Evolutionary conservation across 2,797 vertebrate species (phyloP).

Genomic region (Adrianichthys oophorus): DNA sequence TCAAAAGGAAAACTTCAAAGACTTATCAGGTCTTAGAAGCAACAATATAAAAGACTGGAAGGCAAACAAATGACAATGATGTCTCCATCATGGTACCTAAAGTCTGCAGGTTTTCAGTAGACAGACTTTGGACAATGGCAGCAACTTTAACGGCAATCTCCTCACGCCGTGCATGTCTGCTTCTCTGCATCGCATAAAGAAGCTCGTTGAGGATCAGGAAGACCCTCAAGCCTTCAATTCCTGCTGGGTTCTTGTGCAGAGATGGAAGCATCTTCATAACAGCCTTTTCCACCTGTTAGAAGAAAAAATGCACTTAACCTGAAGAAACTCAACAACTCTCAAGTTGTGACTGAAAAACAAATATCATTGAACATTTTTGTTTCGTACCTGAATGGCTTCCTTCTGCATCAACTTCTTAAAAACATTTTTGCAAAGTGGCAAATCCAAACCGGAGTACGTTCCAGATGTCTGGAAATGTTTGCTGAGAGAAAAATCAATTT

Average conservation of each 20-base stretch:
- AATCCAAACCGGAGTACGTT: constrained; percentile 55
- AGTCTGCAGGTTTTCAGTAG: constrained; percentile 37
- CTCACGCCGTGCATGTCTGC: constrained; percentile 8
- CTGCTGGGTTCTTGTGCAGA: constrained; percentile 38
- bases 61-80: background rate
- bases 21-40: no score
- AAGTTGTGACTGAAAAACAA: no score
- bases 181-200: constrained; percentile 30
- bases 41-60: no score
- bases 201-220: constrained; percentile 76
- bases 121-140: constrained; percentile 43
- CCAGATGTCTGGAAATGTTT: constrained; percentile 60
- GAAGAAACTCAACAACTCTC: background rate
- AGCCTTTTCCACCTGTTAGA: constrained; percentile 60
- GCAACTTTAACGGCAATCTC: constrained; percentile 35
- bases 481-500: constrained; percentile 24
- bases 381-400: constrained; percentile 45
- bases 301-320: background rate
- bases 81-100: constrained; percentile 57
- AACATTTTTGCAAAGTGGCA: constrained; percentile 27
- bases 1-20: no score
- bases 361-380: background rate
- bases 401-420: constrained; percentile 53
- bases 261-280: constrained; percentile 51
- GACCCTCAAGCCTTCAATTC: constrained; percentile 74